Evolutionary conservation across 2,797 vertebrate genomes (phyloP).

Genomic region (Gallinago nigripennis): DNA sequence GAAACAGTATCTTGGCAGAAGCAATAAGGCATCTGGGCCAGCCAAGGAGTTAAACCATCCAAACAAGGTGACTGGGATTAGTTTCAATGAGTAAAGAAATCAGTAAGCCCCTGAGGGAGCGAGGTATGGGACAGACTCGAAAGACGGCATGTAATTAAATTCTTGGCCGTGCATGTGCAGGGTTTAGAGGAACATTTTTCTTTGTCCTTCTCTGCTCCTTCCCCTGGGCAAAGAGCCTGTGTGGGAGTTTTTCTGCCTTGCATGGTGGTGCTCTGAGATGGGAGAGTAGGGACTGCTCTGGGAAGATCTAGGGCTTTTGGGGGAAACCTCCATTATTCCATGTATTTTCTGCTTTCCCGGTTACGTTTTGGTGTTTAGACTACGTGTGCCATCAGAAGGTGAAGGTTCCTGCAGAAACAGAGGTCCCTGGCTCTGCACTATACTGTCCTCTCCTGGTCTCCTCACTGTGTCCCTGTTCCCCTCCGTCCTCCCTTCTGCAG

Average conservation of each 20-base stretch:
- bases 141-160: slow-evolving; percentile 47
- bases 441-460: accelerated
- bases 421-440: background rate
- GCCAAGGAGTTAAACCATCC: background rate
- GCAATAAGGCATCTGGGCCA: background rate
- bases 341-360: background rate
- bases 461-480: background rate
- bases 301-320: background rate
- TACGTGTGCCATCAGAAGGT: background rate
- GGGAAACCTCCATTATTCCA: background rate
- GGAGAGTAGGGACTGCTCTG: background rate
- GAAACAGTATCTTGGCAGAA: slow-evolving; percentile 7
- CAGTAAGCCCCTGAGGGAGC: background rate
- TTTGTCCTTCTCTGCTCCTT: slow-evolving; percentile 14
- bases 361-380: background rate
- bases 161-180: background rate
- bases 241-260: background rate
- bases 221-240: background rate
- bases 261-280: background rate
- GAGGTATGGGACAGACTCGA: background rate
- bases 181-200: background rate
- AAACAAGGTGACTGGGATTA: background rate
- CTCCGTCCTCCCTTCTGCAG: background rate
- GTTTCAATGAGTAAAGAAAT: background rate
- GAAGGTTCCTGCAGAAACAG: background rate